phyloP scores from a whole-genome alignment of 2,888 invertebrate species.

The Nemurella pictetii region DNA sequence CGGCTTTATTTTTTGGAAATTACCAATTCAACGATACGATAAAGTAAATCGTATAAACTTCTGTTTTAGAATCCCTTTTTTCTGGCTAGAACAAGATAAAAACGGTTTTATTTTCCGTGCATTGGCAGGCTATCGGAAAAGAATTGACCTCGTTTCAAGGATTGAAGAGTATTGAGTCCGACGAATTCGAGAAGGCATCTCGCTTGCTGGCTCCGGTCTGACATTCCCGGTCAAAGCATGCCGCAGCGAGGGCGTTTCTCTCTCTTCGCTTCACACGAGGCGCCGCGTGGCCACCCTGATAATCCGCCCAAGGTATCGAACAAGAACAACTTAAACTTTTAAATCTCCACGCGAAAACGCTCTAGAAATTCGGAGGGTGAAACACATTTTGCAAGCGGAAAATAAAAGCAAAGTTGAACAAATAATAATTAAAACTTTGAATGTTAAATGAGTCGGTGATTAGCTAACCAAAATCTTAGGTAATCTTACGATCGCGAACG shows the following conservation, averaged over 20 bases:
- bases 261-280: neutral
- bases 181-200: neutral
- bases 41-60: neutral
- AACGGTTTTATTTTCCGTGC: constrained; percentile 8
- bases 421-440: neutral
- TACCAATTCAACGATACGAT: neutral
- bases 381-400: neutral
- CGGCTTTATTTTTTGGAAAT: neutral
- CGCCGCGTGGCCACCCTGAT: neutral
- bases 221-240: neutral
- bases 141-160: constrained; percentile 25
- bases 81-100: neutral
- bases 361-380: neutral
- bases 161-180: constrained; percentile 1
- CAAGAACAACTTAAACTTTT: neutral
- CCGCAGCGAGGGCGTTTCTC: too few relatives aligned
- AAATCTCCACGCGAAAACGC: neutral
- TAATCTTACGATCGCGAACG: neutral
- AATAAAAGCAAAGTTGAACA: neutral
- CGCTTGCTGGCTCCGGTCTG: neutral
- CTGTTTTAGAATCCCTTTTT: neutral
- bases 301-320: neutral
- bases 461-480: neutral
- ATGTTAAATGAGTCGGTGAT: neutral
- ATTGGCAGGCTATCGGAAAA: constrained; percentile 27